Evolutionary conservation across 2,888 invertebrate genomes (phyloP).

Genomic region (Acleris emargana): DNA sequence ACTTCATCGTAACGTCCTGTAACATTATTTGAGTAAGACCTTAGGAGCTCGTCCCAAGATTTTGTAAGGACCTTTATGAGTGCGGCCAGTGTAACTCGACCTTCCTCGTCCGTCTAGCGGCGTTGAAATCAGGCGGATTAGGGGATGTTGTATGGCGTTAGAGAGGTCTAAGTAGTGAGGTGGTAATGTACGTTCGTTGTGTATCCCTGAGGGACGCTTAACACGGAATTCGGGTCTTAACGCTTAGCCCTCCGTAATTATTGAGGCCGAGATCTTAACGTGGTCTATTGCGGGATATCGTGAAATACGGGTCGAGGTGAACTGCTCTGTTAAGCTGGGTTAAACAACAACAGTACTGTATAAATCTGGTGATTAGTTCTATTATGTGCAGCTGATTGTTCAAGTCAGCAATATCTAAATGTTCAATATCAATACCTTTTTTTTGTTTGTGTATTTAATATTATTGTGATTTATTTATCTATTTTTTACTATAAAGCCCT

Average conservation of each 20-base stretch:
- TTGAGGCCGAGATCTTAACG: conserved; percentile 56
- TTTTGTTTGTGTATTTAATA: too few relatives aligned
- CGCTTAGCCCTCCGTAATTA: conserved; percentile 76
- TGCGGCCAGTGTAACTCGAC: conserved; percentile 48
- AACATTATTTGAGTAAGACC: conserved; percentile 57
- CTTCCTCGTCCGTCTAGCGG: conserved; percentile 41
- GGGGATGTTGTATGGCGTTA: conserved; percentile 41
- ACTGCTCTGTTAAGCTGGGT: conserved; percentile 18
- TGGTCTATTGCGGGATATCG: conserved; percentile 34
- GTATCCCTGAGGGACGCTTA: conserved; percentile 71
- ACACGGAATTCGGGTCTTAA: conserved; percentile 73
- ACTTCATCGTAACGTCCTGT: conserved; percentile 53
- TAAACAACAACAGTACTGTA: neutral
- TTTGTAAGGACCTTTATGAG: conserved; percentile 50
- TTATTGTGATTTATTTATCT: too few relatives aligned
- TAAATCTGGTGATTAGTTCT: neutral
- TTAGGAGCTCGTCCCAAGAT: conserved; percentile 55
- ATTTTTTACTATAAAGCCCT: too few relatives aligned
- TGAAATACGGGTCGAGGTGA: conserved; percentile 31
- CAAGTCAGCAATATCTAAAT: too few relatives aligned
- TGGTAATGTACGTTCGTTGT: conserved; percentile 66
- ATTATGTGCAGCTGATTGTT: neutral
- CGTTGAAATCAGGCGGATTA: conserved; percentile 37
- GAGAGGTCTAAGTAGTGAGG: conserved; percentile 64
- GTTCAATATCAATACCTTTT: too few relatives aligned